Percentiles rank a stretch among this genome's conserved stretches.
These are phyloP conservation scores for Acanthosepion lycidas DNA, from an alignment of 2,888 invertebrate species.

Conservation along the genomic window DNA sequence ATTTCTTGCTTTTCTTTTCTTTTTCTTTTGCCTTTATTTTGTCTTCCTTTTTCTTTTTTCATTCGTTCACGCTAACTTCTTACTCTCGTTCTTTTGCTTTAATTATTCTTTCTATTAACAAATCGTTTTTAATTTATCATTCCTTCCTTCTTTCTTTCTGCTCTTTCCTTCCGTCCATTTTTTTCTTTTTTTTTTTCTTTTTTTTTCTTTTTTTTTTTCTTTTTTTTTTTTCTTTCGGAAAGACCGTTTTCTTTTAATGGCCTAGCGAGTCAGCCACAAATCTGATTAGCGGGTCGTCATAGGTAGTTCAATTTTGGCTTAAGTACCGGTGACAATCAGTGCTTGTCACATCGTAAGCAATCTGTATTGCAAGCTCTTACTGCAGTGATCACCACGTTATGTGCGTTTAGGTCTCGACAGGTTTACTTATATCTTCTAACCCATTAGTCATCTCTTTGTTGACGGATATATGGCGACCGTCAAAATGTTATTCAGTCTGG, in stretches of 20 bases:
- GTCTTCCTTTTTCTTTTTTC: neutral
- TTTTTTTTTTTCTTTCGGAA: neutral
- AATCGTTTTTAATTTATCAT: neutral
- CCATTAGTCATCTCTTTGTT: neutral
- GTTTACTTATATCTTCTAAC: neutral
- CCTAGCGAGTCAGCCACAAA: neutral
- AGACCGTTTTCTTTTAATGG: neutral
- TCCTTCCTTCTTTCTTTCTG: neutral
- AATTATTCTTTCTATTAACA: neutral
- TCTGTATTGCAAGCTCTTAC: neutral
- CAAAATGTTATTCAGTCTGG: neutral
- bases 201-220: neutral
- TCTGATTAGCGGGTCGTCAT: neutral
- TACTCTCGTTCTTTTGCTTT: neutral
- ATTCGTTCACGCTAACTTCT: neutral
- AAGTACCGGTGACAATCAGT: conserved; percentile 9
- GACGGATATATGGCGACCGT: neutral
- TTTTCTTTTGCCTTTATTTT: too few relatives aligned
- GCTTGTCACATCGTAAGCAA: neutral
- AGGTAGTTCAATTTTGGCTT: neutral
- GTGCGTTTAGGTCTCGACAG: conserved; percentile 18
- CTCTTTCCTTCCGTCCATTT: neutral
- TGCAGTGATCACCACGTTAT: neutral
- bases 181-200: neutral
- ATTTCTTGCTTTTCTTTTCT: neutral